Base-by-base conservation (phyloP, 1,140 invertebrate species). In the Scaptodrosophila lebanonensis region DNA sequence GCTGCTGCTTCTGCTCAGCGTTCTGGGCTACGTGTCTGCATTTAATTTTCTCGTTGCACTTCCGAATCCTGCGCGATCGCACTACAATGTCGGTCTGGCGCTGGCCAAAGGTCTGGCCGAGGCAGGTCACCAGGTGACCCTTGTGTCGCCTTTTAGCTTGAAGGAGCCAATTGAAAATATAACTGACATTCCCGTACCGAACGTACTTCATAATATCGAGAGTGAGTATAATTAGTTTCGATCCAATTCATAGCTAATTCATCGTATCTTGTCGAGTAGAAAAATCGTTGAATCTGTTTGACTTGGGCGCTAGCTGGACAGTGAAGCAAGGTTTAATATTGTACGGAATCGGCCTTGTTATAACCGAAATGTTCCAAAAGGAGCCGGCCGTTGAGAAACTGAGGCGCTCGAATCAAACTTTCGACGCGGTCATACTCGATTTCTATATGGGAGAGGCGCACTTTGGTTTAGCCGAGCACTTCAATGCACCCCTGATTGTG, bases 91-190 rank as follows among this genome's bases (percentile, higher is more conserved):
- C 36, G 89, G 89, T 22, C 87, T 88, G 7, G 67, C 75, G 0
- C 35, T 91, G 16, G 85, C 89, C 58, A 88, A 88, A 47, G 89
- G 82, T 5, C 54, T 91, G 7, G 89, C 88, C 0, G 61, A 32
- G 5, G 84, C 73, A 38, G 90, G 89, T 9, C 90, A 91, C 59
- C 71, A 89, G 8, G 85, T 91, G 1, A 89, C 89, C 1, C 71
- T 91, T 0, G 66, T 90, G 2, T 89, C 87, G 51, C 58, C 87
- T 2, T 89, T 88, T 59, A 85, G 87, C 0, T 68, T 87, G 9
- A 87, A 87, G 20, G 68, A 67, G 13, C 71, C 84, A 2, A 40
- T 86, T 2, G 64, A 82, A 2, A 90, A 90, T 60, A 89, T 89
- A 33, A 84, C 59, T 1, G 88, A 91, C 49, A 63, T 89, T 15